phyloP scores from a whole-genome alignment of 1,140 invertebrate genomes.

The Phthorimaea operculella region DNA sequence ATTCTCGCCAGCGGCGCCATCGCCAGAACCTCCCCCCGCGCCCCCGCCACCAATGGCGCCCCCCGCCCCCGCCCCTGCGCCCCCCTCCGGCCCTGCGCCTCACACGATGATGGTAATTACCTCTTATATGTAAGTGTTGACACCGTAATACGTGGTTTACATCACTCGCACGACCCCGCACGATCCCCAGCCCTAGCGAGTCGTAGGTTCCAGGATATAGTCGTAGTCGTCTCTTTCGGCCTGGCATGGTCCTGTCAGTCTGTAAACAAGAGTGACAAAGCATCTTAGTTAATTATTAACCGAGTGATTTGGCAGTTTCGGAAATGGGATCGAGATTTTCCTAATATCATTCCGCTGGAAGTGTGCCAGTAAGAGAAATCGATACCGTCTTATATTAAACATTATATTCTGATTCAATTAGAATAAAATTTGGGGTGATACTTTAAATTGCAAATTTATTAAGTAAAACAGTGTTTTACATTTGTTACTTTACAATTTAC shows the following conservation, averaged over 20 bases:
- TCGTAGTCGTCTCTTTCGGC: background rate
- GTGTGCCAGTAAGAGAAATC: too few relatives aligned
- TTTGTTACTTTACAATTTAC: background rate
- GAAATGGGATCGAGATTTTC: background rate
- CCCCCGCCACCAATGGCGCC: slow-evolving; percentile 56
- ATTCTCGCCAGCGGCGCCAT: slow-evolving; percentile 55
- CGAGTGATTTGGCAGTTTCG: background rate
- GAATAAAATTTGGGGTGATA: too few relatives aligned
- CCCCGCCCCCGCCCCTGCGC: slow-evolving; percentile 49
- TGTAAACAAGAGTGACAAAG: slow-evolving; percentile 12
- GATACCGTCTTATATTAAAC: too few relatives aligned
- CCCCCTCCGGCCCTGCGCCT: slow-evolving; percentile 55
- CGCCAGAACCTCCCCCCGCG: slow-evolving; percentile 63
- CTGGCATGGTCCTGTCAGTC: background rate
- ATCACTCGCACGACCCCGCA: slow-evolving; percentile 54
- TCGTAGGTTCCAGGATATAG: slow-evolving; percentile 9
- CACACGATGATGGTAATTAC: slow-evolving; percentile 76
- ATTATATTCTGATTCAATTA: too few relatives aligned
- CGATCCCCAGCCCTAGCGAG: slow-evolving; percentile 22
- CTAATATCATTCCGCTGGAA: background rate
- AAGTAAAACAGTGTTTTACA: background rate
- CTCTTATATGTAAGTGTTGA: slow-evolving; percentile 76
- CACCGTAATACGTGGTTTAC: slow-evolving; percentile 60
- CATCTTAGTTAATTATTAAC: background rate
- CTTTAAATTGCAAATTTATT: too few relatives aligned